Percentiles rank a stretch among this genome's conserved stretches.
Conservation (phyloP, 1,140 invertebrate species). For the Drosophila mayri region DNA sequence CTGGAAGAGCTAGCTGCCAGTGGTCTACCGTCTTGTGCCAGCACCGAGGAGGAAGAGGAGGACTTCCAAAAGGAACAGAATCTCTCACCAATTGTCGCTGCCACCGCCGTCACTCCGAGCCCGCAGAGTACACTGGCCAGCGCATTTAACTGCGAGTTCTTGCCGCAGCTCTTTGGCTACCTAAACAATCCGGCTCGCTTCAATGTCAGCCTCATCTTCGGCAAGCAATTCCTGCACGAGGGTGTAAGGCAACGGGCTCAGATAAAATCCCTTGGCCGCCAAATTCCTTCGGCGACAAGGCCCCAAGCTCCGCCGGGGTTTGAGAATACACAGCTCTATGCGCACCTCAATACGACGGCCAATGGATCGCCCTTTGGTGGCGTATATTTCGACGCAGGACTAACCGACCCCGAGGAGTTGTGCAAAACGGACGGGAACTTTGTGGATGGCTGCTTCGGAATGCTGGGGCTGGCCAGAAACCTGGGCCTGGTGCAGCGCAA, state of each 20-base stretch:
- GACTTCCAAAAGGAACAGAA: not conserved
- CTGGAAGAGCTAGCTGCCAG: not conserved
- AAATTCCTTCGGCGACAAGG: no score
- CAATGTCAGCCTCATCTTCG: slow-evolving; percentile 45
- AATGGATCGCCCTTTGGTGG: slow-evolving; percentile 55
- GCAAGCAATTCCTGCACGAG: slow-evolving; percentile 48
- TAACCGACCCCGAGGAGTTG: not conserved
- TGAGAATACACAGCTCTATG: slow-evolving; percentile 28
- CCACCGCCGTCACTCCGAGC: not conserved
- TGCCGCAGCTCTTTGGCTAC: slow-evolving; percentile 6
- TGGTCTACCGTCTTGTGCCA: not conserved
- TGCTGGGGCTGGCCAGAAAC: slow-evolving; percentile 45
- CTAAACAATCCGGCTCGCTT: not conserved
- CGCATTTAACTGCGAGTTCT: not conserved
- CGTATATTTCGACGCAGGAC: slow-evolving; percentile 34
- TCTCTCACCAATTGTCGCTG: not conserved
- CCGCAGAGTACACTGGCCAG: not conserved
- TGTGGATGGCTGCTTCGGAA: slow-evolving; percentile 40
- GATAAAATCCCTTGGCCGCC: not conserved
- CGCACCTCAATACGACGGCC: slow-evolving; percentile 44
- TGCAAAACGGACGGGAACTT: not conserved
- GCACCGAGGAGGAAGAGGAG: slow-evolving; percentile 1
- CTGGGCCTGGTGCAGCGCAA: slow-evolving; percentile 17
- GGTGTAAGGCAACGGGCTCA: slow-evolving; percentile 43
- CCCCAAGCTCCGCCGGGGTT: slow-evolving; percentile 28